A percentile compares a stretch with the other conserved stretches of the same genome.
Evolutionary conservation across 1,140 invertebrate species (phyloP).

Genomic region (Ips typographus): DNA sequence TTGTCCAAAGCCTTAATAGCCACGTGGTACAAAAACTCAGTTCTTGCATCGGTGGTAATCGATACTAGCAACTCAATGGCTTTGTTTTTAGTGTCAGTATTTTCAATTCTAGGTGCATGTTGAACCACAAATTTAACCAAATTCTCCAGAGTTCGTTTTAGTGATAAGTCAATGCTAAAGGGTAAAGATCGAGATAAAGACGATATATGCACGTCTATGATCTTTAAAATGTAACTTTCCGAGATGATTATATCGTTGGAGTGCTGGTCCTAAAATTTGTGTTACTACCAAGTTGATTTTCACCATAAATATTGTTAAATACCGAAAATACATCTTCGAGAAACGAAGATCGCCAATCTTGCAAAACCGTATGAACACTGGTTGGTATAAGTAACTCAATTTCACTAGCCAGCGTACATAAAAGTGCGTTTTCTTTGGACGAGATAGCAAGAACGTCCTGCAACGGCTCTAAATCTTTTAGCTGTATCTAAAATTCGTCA

Average conservation of each 20-base stretch:
- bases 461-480: conserved; percentile 56
- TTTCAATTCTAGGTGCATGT: conserved; percentile 60
- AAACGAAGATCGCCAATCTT: conserved; percentile 64
- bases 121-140: conserved; percentile 69
- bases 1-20: conserved; percentile 65
- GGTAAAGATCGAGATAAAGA: conserved; percentile 59
- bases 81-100: conserved; percentile 52
- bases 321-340: conserved; percentile 49
- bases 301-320: conserved; percentile 2
- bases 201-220: conserved; percentile 60
- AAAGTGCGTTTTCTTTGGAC: conserved; percentile 53
- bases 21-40: conserved; percentile 70
- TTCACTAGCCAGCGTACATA: conserved; percentile 58
- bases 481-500: conserved; percentile 15
- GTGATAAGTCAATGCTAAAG: conserved; percentile 67
- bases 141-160: conserved; percentile 68
- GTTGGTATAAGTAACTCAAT: conserved; percentile 61
- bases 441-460: conserved; percentile 64
- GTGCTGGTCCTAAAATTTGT: conserved; percentile 64
- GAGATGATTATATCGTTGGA: conserved; percentile 79
- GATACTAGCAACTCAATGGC: conserved; percentile 64
- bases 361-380: conserved; percentile 60
- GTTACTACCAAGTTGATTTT: conserved; percentile 5
- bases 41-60: conserved; percentile 73
- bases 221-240: conserved; percentile 74